These are phyloP conservation scores for Vicugna pacos DNA, from an alignment of 2,113 vertebrate genomes.

Conservation along the genomic window DNA sequence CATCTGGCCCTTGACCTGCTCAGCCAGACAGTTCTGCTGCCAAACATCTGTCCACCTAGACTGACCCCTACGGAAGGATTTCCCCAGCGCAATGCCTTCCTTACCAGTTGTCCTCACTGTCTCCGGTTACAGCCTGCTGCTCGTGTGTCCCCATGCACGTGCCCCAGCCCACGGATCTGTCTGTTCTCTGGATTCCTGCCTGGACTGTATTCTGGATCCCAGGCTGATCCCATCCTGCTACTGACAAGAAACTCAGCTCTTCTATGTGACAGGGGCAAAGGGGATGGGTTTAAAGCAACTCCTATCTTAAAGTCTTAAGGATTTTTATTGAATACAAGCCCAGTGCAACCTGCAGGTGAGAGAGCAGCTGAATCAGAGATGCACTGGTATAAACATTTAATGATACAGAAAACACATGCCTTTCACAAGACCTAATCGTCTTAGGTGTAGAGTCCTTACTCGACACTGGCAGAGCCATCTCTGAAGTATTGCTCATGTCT, in stretches of 20 bases:
- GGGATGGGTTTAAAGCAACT: slow-evolving; percentile 9
- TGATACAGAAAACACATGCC: neutral
- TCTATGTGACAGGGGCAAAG: neutral
- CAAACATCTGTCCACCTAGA: neutral
- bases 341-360: neutral
- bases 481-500: neutral
- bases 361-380: neutral
- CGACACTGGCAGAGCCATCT: neutral
- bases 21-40: neutral
- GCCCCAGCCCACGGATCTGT: neutral
- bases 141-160: neutral
- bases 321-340: neutral
- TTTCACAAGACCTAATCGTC: neutral
- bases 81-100: neutral
- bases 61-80: neutral
- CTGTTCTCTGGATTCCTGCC: neutral
- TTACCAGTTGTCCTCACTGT: neutral
- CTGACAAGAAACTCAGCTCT: slow-evolving; percentile 1
- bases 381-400: neutral
- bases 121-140: neutral
- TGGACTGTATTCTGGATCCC: neutral
- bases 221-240: neutral
- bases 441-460: neutral
- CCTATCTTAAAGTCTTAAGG: neutral
- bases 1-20: neutral